Evolutionary conservation across 2,888 invertebrate genomes (phyloP), one percentile per base, ranked within the genome.

Genomic region (Hydrotaea cyrtoneurina): DNA sequence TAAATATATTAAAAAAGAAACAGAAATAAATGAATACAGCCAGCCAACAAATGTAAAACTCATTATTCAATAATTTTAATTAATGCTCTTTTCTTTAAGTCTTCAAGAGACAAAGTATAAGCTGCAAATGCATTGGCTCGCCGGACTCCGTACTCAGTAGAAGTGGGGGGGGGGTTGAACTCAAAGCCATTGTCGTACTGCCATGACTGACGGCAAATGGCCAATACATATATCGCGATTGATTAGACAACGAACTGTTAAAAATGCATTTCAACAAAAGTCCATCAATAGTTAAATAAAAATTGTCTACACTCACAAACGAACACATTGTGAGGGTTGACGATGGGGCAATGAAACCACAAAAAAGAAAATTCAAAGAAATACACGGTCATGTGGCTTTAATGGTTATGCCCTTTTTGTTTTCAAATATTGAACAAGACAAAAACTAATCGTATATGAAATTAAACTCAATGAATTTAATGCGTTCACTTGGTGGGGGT

Each of bases 31-130:
- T 53, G 53, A 39, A 15, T 19, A n/a, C 66, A 39, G 13, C 17
- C 7, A 64, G 36, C 7, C 64, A 36, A 36, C 64, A 21, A 39
- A 66, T 36, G 36, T 64, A 64, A 43, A 23, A 69, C 69, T 46
- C 46, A 69, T 69, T 69, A 62, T 69, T 15, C 69, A 43, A 69
- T 69, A 21, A 21, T 23, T 39, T 46, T 69, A 69, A 69, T 69
- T 69, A 69, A 69, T 23, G 39, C 21, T 46, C 21, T 46, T 66
- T 43, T 46, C 39, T 64, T 23, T 15, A n/a, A 10, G 15, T n/a
- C 4, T 39, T 11, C 69, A 69, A 39, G 19, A 43, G 13, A 36
- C 66, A 66, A 39, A 69, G 39, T 46, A 15, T 23, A 69, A 69
- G 39, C 46, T 8, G 2, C 15, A 66, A 66, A 21, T 43, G 69